Evolutionary conservation across 2,113 vertebrate species (phyloP), one percentile per base, ranked within the genome.

Genomic region (Varanus komodoensis): DNA sequence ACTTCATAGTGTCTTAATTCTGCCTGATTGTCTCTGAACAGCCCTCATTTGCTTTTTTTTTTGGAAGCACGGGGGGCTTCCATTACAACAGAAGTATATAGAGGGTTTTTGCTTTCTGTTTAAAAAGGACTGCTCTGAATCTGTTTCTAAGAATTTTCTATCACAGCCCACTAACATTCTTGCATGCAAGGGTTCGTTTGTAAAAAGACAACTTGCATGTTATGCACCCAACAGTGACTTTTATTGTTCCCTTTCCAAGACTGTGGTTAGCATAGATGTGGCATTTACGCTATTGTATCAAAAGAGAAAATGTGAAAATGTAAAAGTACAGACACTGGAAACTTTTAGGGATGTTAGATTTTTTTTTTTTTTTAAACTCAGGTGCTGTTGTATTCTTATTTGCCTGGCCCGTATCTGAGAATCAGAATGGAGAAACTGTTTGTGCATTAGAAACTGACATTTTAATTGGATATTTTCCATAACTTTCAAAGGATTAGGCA

Each of bases 341-440:
- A 44, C 50, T 87, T 3, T 83, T 3, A 27, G 57, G 8, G 61
- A 8, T 1, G 84, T 0, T 82, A 52, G 5, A 0, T 82, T 0
- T 81, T 88, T 93, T 87, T 0, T 6, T 44, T 17, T 89, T 12
- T 84, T 91, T 27, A 54, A 92, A 88, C 84, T 34, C 15, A 73
- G 11, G 11, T 87, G 4, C 27, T 91, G 6, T 54, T 2, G 29
- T 73, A 34, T 61, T 8, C 38, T 23, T 68, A 57, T 90, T 67
- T 25, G 27, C 5, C 52, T 77, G 85, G 21, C 69, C 21, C 38
- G 29, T n/a, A 52, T 52, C 38, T 85, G 48, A 64, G 84, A 48
- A 85, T 73, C 67, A 79, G 27, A 50, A 83, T 68, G 29, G 74
- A 8, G 84, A 78, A 71, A 48, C 50, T 54, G 6, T 0, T 34